Evolutionary conservation across 2,113 vertebrate species (phyloP).

Genomic region (Physeter macrocephalus): DNA sequence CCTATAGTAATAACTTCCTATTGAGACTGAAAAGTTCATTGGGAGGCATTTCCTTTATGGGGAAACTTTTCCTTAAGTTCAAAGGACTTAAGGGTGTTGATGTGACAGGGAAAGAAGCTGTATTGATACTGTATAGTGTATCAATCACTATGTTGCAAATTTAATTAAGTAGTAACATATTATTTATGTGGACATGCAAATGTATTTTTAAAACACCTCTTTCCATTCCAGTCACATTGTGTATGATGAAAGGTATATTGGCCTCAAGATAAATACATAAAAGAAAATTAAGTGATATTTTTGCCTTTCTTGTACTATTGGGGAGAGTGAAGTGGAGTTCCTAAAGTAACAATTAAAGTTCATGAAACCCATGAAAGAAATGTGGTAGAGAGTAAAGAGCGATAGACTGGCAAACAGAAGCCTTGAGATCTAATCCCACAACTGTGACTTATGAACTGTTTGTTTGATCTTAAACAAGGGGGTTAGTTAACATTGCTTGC

Average conservation of each 20-base stretch:
- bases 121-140: neutral
- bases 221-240: constrained; percentile 46
- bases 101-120: constrained; percentile 50
- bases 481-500: neutral
- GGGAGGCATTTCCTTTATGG: constrained; percentile 37
- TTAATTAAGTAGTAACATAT: constrained; percentile 66
- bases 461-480: neutral
- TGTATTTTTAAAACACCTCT: constrained; percentile 47
- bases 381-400: neutral
- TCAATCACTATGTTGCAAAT: constrained; percentile 19
- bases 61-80: constrained; percentile 55
- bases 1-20: constrained; percentile 54
- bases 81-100: constrained; percentile 65
- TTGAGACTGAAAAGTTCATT: constrained; percentile 52
- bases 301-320: neutral
- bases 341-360: neutral
- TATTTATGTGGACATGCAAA: constrained; percentile 42
- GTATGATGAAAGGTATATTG: constrained; percentile 61
- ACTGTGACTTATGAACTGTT: neutral
- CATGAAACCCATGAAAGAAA: neutral
- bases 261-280: constrained; percentile 46
- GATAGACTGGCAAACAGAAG: neutral
- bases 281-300: constrained; percentile 13
- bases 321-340: neutral
- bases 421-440: neutral